Evolutionary conservation across 2,888 invertebrate genomes (phyloP), one percentile per base, ranked within the genome.

Genomic region (Mystacides longicornis): DNA sequence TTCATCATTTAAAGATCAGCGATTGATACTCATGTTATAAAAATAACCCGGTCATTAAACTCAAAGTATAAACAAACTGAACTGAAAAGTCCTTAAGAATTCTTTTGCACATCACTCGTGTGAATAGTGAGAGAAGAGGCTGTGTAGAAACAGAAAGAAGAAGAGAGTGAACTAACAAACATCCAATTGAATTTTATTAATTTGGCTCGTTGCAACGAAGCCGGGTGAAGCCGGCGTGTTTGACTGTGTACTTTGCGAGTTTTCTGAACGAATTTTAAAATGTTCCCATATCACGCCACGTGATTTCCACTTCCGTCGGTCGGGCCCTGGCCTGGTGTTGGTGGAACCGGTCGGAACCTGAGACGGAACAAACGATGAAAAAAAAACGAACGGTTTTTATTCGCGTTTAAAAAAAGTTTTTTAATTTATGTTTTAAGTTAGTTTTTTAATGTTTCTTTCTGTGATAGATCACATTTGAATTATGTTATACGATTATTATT

Each of bases 281-380:
- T 56, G 58, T 56, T 43, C 16, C 16, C 19, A 42, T n/a, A 46
- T 43, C 60, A 60, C 60, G 60, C 58, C 51, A 60, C 23, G 54
- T 48, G 48, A 57, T 48, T 31, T 37, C 49, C 31, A 50, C 57
- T 27, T 54, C 53, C 57, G 49, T 14, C 16, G 4, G 16, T n/a
- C 16, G 37, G 37, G 37, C 14, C 4, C n/a, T n/a, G n/a, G n/a
- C n/a, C n/a, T n/a, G n/a, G n/a, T n/a, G n/a, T n/a, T n/a, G n/a
- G n/a, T 14, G 37, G 37, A 37, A 37, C 37, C 37, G 37, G 16
- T 37, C 4, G 37, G 37, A 37, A 37, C 37, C 37, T 37, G 14
- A 37, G 16, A 3, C 14, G 16, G 37, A 7, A 27, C n/a, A n/a
- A n/a, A 27, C 5, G 37, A 16, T 37, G 37, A 37, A 37, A 37